Evolutionary conservation across 2,888 invertebrate species (phyloP).

Genomic region (Orchesella flavescens): DNA sequence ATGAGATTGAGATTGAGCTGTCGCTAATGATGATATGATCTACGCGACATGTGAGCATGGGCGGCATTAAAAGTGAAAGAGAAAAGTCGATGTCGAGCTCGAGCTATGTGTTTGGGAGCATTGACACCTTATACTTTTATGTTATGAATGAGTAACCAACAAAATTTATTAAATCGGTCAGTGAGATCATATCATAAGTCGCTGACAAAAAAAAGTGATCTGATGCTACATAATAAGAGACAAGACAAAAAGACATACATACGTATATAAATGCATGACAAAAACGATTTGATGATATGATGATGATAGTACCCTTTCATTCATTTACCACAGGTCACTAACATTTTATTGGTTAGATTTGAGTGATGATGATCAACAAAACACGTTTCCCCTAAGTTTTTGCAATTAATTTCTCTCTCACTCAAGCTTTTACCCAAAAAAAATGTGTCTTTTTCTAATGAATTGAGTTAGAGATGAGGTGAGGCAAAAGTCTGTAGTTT

Average conservation of each 20-base stretch:
- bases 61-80: conserved; percentile 58
- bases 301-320: neutral
- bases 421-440: too few relatives aligned
- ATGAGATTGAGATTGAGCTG: too few relatives aligned
- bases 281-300: neutral
- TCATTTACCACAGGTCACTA: conserved; percentile 43
- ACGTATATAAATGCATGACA: neutral
- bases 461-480: too few relatives aligned
- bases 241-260: neutral
- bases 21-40: neutral
- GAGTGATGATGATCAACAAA: conserved; percentile 23
- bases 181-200: conserved; percentile 43
- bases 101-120: conserved; percentile 36
- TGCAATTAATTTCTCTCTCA: conserved; percentile 43
- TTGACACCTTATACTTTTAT: conserved; percentile 34
- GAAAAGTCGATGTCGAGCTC: conserved; percentile 17
- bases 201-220: conserved; percentile 35
- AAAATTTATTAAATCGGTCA: conserved; percentile 55
- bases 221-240: conserved; percentile 16
- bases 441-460: too few relatives aligned
- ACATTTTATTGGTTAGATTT: conserved; percentile 30
- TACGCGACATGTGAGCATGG: neutral
- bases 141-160: conserved; percentile 44
- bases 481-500: too few relatives aligned
- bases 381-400: conserved; percentile 30